Evolutionary conservation across 2,888 invertebrate species (phyloP), one percentile per base, ranked within the genome.

Genomic region (Andrena minutula): DNA sequence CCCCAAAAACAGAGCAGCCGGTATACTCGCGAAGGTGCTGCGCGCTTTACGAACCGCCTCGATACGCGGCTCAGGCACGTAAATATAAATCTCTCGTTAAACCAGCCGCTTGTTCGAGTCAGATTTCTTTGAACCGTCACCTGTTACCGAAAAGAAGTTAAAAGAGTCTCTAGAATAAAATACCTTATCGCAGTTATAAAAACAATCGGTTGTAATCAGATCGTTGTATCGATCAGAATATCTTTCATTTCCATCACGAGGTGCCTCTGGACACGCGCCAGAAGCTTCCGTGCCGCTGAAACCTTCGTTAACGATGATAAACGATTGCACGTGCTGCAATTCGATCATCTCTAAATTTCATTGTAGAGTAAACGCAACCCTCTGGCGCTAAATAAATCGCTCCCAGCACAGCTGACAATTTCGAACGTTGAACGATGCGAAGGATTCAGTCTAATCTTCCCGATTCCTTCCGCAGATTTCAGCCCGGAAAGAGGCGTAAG

Each of bases 401-500:
- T 23, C 41, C 7, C 4, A n/a, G 5, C n/a, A 51, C 53, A 56
- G 47, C 30, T 47, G 47, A 63, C 20, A 12, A 49, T 58, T 20
- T 47, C n/a, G 41, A 23, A 10, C 7, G n/a, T 69, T 20, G 35
- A 12, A 28, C n/a, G 47, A 41, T 16, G 41, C 41, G 1, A 51
- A 51, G 8, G 20, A 2, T 7, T 7, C 51, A 8, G 41, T 47
- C 23, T 72, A 32, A 75, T 49, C 60, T 61, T 51, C 20, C 32
- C 8, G 0, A 12, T 75, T 35, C 69, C 47, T 72, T 53, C 65
- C 12, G 7, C 83, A 93, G 93, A 91, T 82, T 93, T 89, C 89
- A 93, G 92, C 75, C 92, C 91, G 2, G 93, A 93, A 53, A 86
- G 91, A 49, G 89, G 90, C 35, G 90, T 93, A 0, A 87, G 91